A percentile compares a stretch with the other conserved stretches of the same genome.
Evolutionary conservation across 2,888 invertebrate genomes (phyloP).

Genomic region (Gasteruption jaculator): DNA sequence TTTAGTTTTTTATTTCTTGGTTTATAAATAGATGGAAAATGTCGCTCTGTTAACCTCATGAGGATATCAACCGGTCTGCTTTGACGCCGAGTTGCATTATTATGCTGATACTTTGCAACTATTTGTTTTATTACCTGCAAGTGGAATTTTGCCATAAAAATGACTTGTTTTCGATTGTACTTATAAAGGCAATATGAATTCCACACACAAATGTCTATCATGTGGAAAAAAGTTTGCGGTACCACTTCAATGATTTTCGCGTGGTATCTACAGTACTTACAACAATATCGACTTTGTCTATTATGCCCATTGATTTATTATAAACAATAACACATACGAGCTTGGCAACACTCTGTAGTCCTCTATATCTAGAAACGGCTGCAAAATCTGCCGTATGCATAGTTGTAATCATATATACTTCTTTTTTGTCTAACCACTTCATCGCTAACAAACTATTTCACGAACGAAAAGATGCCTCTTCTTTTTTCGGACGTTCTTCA

Average conservation of each 20-base stretch:
- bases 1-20: slow-evolving; percentile 11
- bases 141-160: slow-evolving; percentile 13
- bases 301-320: too few species aligned
- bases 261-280: too few species aligned
- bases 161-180: slow-evolving; percentile 10
- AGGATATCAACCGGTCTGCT: slow-evolving; percentile 7
- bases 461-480: slow-evolving; percentile 10
- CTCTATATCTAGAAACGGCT: slow-evolving; percentile 21
- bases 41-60: slow-evolving; percentile 12
- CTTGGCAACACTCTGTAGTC: slow-evolving; percentile 20
- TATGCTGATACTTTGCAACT: slow-evolving; percentile 11
- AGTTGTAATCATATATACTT: slow-evolving; percentile 33
- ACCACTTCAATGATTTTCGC: slow-evolving; percentile 26
- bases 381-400: too few species aligned
- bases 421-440: slow-evolving; percentile 41
- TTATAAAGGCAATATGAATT: slow-evolving; percentile 16
- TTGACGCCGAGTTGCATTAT: slow-evolving; percentile 3
- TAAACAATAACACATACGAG: slow-evolving; percentile 27
- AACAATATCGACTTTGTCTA: slow-evolving; percentile 34
- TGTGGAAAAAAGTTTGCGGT: slow-evolving; percentile 39
- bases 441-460: slow-evolving; percentile 20
- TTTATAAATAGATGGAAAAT: slow-evolving; percentile 12
- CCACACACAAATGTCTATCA: slow-evolving; percentile 16
- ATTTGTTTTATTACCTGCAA: slow-evolving; percentile 12
- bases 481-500: slow-evolving; percentile 12